Percentiles rank a stretch among this genome's conserved stretches.
Evolutionary conservation across 2,113 vertebrate species (phyloP).

Genomic region (Paramormyrops kingsleyae): DNA sequence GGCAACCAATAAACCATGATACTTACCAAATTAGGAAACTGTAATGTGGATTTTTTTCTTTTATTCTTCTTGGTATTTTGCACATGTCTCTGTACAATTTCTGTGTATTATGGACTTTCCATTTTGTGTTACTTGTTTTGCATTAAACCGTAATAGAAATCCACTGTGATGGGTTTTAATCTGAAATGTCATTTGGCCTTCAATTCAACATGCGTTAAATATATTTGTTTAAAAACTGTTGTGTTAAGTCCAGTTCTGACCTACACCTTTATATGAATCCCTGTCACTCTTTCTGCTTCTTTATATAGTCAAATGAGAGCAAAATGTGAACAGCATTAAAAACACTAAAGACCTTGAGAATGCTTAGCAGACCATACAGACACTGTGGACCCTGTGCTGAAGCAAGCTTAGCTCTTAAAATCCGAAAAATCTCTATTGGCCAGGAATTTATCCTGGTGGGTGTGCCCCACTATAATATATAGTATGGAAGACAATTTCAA

Average conservation of each 20-base stretch:
- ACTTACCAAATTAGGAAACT: neutral
- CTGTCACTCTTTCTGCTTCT: neutral
- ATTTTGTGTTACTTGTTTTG: neutral
- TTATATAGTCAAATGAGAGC: neutral
- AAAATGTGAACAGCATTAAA: neutral
- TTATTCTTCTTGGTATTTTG: neutral
- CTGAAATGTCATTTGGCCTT: neutral
- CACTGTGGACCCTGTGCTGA: neutral
- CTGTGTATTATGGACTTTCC: constrained; percentile 5
- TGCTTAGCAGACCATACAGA: neutral
- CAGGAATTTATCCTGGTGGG: neutral
- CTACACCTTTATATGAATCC: neutral
- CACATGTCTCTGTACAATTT: neutral
- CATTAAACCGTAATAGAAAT: neutral
- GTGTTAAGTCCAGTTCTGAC: neutral
- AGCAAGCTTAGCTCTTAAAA: neutral
- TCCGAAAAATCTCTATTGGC: neutral
- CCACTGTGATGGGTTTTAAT: neutral
- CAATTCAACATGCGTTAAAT: neutral
- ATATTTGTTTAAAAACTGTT: neutral
- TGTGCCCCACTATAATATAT: neutral
- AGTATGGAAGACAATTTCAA: neutral
- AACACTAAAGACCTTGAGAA: neutral
- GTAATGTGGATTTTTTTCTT: neutral
- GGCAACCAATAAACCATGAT: constrained; percentile 36